Evolutionary conservation across 2,113 vertebrate genomes (phyloP).

Genomic region (Erythrocercus mccallii): DNA sequence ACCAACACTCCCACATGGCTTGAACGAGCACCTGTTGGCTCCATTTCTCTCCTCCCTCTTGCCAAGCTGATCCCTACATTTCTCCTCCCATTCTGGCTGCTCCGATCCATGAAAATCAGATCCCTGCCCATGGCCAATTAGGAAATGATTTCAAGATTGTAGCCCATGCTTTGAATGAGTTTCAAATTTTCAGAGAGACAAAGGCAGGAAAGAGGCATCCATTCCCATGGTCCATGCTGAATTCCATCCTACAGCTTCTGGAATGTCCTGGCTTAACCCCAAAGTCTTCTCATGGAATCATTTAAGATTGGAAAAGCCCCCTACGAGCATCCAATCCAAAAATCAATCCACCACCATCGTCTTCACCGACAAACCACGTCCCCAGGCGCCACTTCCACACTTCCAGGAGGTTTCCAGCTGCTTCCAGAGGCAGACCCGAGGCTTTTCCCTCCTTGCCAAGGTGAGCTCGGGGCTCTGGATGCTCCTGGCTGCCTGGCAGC

Average conservation of each 20-base stretch:
- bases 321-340: neutral
- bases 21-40: neutral
- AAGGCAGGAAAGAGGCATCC: neutral
- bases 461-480: neutral
- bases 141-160: neutral
- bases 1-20: accelerated
- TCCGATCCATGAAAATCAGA: neutral
- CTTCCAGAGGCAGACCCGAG: accelerated
- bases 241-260: neutral
- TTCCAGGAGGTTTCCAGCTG: neutral
- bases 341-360: accelerated
- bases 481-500: neutral
- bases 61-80: neutral
- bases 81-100: neutral
- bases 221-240: accelerated
- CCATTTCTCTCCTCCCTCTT: neutral
- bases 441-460: accelerated
- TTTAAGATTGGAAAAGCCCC: neutral
- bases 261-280: neutral
- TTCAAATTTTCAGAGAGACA: neutral
- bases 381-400: neutral
- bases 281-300: neutral
- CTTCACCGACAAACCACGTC: accelerated
- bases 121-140: neutral
- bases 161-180: neutral